These are phyloP conservation scores for Bombus turneri DNA, from an alignment of 1,140 invertebrate species.

Conservation along the genomic window DNA sequence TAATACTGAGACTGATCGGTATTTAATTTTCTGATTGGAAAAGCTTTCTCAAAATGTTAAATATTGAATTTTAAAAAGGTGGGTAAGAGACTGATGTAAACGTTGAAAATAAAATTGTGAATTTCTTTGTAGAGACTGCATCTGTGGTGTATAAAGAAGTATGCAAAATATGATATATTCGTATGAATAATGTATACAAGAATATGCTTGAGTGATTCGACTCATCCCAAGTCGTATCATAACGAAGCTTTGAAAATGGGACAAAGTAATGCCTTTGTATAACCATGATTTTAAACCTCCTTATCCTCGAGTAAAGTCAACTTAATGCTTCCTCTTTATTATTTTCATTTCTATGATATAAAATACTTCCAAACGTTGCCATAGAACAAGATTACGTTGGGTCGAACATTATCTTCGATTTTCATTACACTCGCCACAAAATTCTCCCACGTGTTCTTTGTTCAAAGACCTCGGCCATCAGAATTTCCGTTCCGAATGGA, in stretches of 20 bases:
- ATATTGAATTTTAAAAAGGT: background rate
- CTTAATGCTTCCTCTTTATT: background rate
- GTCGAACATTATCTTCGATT: background rate
- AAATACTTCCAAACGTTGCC: background rate
- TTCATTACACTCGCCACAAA: background rate
- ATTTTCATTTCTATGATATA: background rate
- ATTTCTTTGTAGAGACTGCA: background rate
- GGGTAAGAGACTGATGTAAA: background rate
- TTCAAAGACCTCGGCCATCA: background rate
- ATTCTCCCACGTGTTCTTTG: conserved; percentile 3
- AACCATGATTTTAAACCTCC: background rate
- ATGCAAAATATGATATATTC: conserved; percentile 9
- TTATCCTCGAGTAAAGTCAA: no score
- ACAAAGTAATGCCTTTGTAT: background rate
- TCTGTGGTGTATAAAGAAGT: background rate
- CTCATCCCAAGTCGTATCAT: background rate
- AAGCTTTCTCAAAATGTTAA: background rate
- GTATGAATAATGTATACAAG: conserved; percentile 45
- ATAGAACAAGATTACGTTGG: background rate
- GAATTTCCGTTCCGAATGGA: conserved; percentile 16
- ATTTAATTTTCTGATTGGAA: no score
- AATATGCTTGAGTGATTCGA: conserved; percentile 21
- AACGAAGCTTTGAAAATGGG: background rate
- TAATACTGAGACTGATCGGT: background rate
- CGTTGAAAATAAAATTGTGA: background rate